Conservation (phyloP, 2,113 vertebrate species). For the Xenotilapia caudafasciata region DNA sequence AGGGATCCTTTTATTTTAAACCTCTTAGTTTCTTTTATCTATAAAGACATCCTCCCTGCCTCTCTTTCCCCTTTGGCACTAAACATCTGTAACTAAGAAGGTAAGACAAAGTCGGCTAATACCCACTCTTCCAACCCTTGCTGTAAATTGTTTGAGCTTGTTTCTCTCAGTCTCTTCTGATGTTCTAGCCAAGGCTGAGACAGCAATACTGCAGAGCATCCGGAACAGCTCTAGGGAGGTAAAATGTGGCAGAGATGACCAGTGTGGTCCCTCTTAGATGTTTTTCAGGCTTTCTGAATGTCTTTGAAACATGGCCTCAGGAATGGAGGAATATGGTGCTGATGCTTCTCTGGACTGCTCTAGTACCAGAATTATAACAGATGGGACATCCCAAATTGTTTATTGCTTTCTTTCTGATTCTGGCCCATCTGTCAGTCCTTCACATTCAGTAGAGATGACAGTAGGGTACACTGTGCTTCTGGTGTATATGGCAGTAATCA, state of each 20-base stretch:
- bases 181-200: background rate
- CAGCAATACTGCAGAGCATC: background rate
- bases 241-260: background rate
- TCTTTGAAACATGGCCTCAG: constrained; percentile 17
- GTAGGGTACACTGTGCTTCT: background rate
- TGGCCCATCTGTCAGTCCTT: background rate
- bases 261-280: constrained; percentile 32
- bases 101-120: background rate
- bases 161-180: background rate
- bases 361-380: constrained; percentile 44
- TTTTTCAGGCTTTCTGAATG: constrained; percentile 29
- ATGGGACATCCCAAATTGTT: constrained; percentile 37
- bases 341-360: constrained; percentile 14
- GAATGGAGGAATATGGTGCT: background rate
- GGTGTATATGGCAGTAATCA: constrained; percentile 9
- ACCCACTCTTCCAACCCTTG: background rate
- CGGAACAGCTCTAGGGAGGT: background rate
- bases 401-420: background rate
- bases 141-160: background rate
- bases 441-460: constrained; percentile 6
- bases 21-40: background rate
- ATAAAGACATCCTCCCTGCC: background rate
- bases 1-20: background rate
- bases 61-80: background rate
- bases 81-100: background rate